Evolutionary conservation across 2,113 vertebrate species (phyloP), one percentile per base, ranked within the genome.

Genomic region (Nibea albiflora): DNA sequence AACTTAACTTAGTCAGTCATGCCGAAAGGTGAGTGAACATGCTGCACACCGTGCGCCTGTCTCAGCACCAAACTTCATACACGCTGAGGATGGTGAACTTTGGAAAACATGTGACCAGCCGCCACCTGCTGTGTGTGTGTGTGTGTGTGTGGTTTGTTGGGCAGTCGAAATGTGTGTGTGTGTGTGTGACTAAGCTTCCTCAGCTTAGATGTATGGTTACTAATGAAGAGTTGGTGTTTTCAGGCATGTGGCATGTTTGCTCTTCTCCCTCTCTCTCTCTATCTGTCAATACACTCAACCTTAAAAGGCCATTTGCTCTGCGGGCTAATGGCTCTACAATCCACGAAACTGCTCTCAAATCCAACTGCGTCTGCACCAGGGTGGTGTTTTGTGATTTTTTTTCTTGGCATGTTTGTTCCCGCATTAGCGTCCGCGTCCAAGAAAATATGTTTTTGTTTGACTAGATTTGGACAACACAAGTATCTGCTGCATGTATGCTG

Each of bases 221-320:
- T 77, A 81, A 65, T 57, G 73, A 89, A 53, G 84, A 85, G 57
- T 57, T 9, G 12, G 81, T 67, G 79, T 91, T 92, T 85, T 90
- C 80, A 91, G 88, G 81, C 90, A 84, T 90, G 80, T 53, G 60
- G 12, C 47, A 4, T 82, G 87, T 89, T 92, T 92, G 88, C 90
- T 83, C 78, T 85, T 70, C 76, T 87, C 69, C 67, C 76, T 57
- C 60, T 61, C 65, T 74, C 84, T 90, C 82, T 61, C 65, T 74
- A 83, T 90, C 82, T 90, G 89, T 93, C 80, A 94, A 92, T 94
- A 94, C 88, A 94, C 92, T 93, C 91, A 92, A 89, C 84, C 90
- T 92, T 92, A 89, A 94, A 93, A 92, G 90, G 80, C 89, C 80
- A 92, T 94, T 95, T 92, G 58, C 88, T 19, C 22, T 39, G 75